phyloP scores from a whole-genome alignment of 2,888 invertebrate genomes.

The Synergus umbraculus region DNA sequence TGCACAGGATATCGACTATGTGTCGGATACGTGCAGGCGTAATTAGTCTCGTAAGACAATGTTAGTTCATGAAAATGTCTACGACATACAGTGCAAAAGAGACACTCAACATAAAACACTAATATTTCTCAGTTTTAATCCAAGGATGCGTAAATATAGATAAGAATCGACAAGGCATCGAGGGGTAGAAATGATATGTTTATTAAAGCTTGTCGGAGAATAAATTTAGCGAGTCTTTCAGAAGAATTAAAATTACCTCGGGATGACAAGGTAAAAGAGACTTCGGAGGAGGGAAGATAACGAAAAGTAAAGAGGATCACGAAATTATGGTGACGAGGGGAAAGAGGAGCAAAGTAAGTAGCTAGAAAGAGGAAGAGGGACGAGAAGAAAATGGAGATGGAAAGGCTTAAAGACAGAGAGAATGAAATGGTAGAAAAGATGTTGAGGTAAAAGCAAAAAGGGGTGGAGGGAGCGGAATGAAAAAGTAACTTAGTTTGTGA shows the following conservation, averaged over 20 bases:
- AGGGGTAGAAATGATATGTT: conserved; percentile 5
- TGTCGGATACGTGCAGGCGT: conserved; percentile 35
- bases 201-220: conserved; percentile 48
- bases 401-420: conserved; percentile 42
- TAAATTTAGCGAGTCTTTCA: conserved; percentile 48
- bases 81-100: conserved; percentile 3
- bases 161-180: conserved; percentile 14
- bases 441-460: conserved; percentile 16
- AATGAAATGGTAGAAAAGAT: conserved; percentile 41
- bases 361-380: conserved; percentile 33
- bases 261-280: conserved; percentile 42
- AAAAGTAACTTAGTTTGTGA: conserved; percentile 41
- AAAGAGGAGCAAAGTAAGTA: conserved; percentile 39
- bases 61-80: conserved; percentile 23
- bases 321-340: conserved; percentile 32
- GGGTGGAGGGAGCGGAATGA: conserved; percentile 29
- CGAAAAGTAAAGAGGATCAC: conserved; percentile 38
- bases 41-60: conserved; percentile 38
- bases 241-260: conserved; percentile 44
- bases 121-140: background rate
- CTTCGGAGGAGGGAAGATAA: conserved; percentile 40
- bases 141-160: conserved; percentile 3
- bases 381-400: conserved; percentile 34
- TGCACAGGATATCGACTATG: conserved; percentile 40
- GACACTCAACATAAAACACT: background rate